phyloP scores from a whole-genome alignment of 1,140 invertebrate genomes.

The Drosophila murphyi region DNA sequence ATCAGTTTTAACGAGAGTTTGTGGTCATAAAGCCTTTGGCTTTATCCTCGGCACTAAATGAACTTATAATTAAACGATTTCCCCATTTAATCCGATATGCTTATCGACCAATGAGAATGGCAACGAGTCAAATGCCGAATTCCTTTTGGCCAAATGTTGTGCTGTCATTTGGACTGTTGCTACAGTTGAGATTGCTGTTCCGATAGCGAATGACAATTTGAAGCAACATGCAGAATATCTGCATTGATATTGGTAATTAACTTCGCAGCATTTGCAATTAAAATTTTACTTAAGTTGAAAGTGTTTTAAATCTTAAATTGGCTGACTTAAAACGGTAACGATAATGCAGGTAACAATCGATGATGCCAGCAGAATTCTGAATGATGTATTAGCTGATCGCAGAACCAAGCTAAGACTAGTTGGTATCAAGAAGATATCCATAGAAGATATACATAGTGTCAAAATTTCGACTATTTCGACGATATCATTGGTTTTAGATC shows the following conservation, averaged over 20 bases:
- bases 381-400: no score
- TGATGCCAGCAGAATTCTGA: no score
- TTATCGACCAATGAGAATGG: constrained; percentile 56
- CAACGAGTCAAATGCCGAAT: constrained; percentile 36
- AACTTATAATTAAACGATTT: constrained; percentile 83
- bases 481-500: no score
- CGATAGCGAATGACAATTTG: constrained; percentile 14
- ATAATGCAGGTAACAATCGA: no score
- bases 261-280: background rate
- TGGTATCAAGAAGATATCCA: no score
- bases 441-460: no score
- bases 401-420: no score
- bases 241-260: constrained; percentile 15
- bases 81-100: constrained; percentile 73
- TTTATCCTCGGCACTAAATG: constrained; percentile 71
- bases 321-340: background rate
- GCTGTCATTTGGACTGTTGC: constrained; percentile 29
- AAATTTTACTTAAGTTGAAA: background rate
- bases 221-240: constrained; percentile 2
- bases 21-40: constrained; percentile 61
- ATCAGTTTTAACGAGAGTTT: constrained; percentile 31
- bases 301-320: background rate
- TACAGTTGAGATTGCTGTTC: background rate
- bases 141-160: constrained; percentile 46
- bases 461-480: no score